Base-by-base conservation (phyloP, 2,888 invertebrate genomes). In the Pherbina coryleti region DNA sequence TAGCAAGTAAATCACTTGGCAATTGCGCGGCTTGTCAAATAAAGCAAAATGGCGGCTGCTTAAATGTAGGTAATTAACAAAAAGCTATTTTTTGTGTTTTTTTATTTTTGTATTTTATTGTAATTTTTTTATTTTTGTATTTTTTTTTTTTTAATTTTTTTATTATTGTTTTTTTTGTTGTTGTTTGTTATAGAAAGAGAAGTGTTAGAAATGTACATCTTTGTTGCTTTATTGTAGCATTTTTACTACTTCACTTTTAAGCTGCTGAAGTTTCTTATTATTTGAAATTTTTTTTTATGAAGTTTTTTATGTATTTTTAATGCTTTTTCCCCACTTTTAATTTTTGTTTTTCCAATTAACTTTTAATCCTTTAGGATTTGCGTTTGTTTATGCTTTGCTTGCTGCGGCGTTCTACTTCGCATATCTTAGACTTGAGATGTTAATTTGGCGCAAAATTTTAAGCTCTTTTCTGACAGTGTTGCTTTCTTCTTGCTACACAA, bases 281-380 rank as follows among this genome's bases (percentile, higher is more conserved):
- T 22, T 55, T 53, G 7, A 3, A 17, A 17, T 53, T 19, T 53
- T 53, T 51, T 5, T 5, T 51, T 51, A 3, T 51, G 3, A 17
- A 51, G 3, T n/a, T 53, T 22, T 55, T 55, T 55, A 64, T 64
- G 11, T 17, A 14, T 31, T 64, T 31, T 28, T 28, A 17, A 55
- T 19, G 3, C 19, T 55, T 31, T 34, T 31, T 64, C 17, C 22
- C 19, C 53, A 17, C 4, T 62, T 75, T 66, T 75, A 25, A 51
- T 67, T 55, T 69, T 75, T 76, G 62, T 69, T 55, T 78, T 74
- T 76, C 44, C 70, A 78, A 78, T 79, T 78, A 78, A 75, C 76
- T 77, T 75, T 77, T 77, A 79, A 77, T 77, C 71, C 73, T 72
- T 71, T 66, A 70, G 71, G 76, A 67, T 71, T 76, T 72, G 22